Base-by-base conservation (phyloP, 2,888 invertebrate species). In the Psylliodes chrysocephalus region DNA sequence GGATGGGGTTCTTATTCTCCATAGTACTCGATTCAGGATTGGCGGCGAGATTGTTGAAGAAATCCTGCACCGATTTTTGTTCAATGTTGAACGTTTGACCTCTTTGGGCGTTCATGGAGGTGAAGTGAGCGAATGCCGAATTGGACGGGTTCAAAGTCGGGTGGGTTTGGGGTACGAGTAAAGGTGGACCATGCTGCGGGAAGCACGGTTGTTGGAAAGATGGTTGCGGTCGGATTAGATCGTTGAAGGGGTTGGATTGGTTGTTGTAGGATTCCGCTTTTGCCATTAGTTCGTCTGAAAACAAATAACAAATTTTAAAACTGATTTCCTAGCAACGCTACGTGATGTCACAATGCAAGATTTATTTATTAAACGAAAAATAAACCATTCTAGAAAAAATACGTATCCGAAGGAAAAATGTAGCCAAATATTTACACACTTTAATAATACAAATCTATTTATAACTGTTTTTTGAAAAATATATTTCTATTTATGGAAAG, bases 81-180 rank as follows among this genome's bases (percentile, higher is more conserved):
- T 10, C 44, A n/a, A n/a, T n/a, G 10, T 44, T 55, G 6, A 33
- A 7, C 10, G 35, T 14, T 4, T 49, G 57, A 12, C 22, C 28
- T 14, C 44, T 38, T 8, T 35, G 22, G 1, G 47, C 14, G 33
- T 52, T 56, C 3, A 1, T 25, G 15, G 46, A 52, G 5, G 47
- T 22, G 14, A 69, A 67, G 12, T 67, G 67, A 1, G 64, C 69
- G 30, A 69, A 69, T 3, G 69, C 69, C 1, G 69, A 67, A 28
- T 60, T 67, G 7, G 61, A 33, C 22, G 67, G 65, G 38, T 59
- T 60, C 42, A 66, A 57, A 4, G 30, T 35, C 1, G 42, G 55
- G 19, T 47, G 57, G 15, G 35, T 56, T 17, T 47, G 40, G 7
- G 60, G 28, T 2, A 30, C 22, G 19, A 40, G 25, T 19, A 33